phyloP scores from a whole-genome alignment of 2,113 vertebrate species.

The Paraplagusia blochii region DNA sequence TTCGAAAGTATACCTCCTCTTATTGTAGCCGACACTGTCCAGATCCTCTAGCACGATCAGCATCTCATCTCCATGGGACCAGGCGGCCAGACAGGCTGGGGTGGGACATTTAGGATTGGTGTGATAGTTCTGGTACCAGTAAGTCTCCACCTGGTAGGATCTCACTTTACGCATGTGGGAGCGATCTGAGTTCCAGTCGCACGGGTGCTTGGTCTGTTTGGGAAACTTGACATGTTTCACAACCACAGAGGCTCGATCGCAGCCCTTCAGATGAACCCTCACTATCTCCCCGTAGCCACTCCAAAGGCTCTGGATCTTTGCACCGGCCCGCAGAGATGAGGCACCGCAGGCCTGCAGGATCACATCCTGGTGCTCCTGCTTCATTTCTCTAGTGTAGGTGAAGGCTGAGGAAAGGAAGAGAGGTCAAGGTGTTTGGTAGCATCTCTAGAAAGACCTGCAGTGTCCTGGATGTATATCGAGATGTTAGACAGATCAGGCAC shows the following conservation, averaged over 20 bases:
- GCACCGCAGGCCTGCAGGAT: slow-evolving; percentile 69
- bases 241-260: slow-evolving; percentile 67
- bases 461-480: too few relatives aligned
- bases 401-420: slow-evolving; percentile 1
- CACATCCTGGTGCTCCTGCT: slow-evolving; percentile 65
- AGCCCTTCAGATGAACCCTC: slow-evolving; percentile 68
- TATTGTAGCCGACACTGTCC: slow-evolving; percentile 68
- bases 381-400: slow-evolving; percentile 59
- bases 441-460: too few relatives aligned
- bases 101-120: slow-evolving; percentile 60
- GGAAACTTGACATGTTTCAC: slow-evolving; percentile 77
- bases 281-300: slow-evolving; percentile 76
- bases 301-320: slow-evolving; percentile 75
- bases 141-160: slow-evolving; percentile 76
- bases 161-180: slow-evolving; percentile 74
- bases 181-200: slow-evolving; percentile 63
- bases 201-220: slow-evolving; percentile 43
- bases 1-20: slow-evolving; percentile 52
- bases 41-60: slow-evolving; percentile 78
- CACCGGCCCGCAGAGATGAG: slow-evolving; percentile 54
- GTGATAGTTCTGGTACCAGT: slow-evolving; percentile 77
- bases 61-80: slow-evolving; percentile 73
- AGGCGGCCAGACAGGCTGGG: slow-evolving; percentile 67
- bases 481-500: too few relatives aligned
- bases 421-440: too few relatives aligned